Percentiles rank a stretch among this genome's conserved stretches.
phyloP scores from a whole-genome alignment of 2,888 invertebrate genomes.

The Chesias legatella region DNA sequence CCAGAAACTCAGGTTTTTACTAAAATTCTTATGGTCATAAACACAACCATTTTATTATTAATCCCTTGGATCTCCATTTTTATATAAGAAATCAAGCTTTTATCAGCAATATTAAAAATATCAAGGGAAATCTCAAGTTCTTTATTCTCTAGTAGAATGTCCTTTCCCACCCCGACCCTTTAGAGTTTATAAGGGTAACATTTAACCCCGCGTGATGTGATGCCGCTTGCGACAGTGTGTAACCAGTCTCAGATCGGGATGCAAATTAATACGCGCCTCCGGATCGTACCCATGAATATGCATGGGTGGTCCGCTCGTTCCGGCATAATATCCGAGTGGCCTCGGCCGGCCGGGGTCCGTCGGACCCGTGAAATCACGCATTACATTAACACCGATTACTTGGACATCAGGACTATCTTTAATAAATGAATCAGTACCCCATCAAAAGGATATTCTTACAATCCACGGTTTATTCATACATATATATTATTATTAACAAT shows the following conservation, averaged over 20 bases:
- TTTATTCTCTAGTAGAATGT: too few species aligned
- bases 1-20: too few species aligned
- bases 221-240: slow-evolving; percentile 28
- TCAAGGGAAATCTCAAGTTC: too few species aligned
- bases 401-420: slow-evolving; percentile 20
- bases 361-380: slow-evolving; percentile 19
- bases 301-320: slow-evolving; percentile 58
- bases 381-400: slow-evolving; percentile 30
- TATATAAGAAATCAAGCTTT: too few species aligned
- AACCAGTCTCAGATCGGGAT: slow-evolving; percentile 63
- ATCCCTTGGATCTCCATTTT: too few species aligned
- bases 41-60: too few species aligned
- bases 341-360: slow-evolving; percentile 29
- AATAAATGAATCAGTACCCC: slow-evolving; percentile 2
- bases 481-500: too few species aligned
- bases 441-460: too few species aligned
- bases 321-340: slow-evolving; percentile 67
- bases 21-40: too few species aligned
- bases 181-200: background rate
- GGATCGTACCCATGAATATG: slow-evolving; percentile 74
- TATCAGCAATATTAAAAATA: too few species aligned
- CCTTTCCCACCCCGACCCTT: too few species aligned
- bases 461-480: too few species aligned
- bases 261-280: slow-evolving; percentile 77
- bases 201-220: slow-evolving; percentile 17